Conservation (phyloP, 35 echinoderm and acorn worm genomes). For the Anneissia japonica region DNA sequence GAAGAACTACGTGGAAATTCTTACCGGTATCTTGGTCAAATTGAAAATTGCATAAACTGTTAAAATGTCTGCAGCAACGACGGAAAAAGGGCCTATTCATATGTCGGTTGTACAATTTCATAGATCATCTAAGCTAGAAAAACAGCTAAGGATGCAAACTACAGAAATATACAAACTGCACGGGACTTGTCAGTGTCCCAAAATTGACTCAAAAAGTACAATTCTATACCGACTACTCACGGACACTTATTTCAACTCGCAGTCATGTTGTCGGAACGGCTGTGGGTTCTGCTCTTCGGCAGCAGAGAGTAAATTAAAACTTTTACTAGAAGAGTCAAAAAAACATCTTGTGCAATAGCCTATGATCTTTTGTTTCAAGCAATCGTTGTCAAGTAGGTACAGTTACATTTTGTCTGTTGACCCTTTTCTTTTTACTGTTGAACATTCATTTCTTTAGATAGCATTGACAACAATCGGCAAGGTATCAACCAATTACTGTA, state of each 20-base stretch:
- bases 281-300: slow-evolving; percentile 18
- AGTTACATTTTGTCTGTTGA: background rate
- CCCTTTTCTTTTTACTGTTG: no score
- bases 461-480: no score
- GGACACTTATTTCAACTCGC: slow-evolving; percentile 35
- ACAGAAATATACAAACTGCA: background rate
- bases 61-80: background rate
- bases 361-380: background rate
- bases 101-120: background rate
- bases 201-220: slow-evolving; percentile 83
- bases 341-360: slow-evolving; percentile 32
- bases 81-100: background rate
- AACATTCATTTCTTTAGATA: no score
- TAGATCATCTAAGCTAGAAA: background rate
- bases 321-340: slow-evolving; percentile 75
- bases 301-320: slow-evolving; percentile 75
- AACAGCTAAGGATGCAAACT: background rate
- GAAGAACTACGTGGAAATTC: no score
- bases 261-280: slow-evolving; percentile 44
- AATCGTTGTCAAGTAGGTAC: background rate
- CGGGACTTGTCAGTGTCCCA: slow-evolving; percentile 59
- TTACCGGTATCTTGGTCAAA: no score
- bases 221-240: slow-evolving; percentile 88
- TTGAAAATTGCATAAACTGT: background rate
- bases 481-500: no score